Conservation (phyloP, 2,113 vertebrate genomes). For the Stomatorhinus ivindoensis region DNA sequence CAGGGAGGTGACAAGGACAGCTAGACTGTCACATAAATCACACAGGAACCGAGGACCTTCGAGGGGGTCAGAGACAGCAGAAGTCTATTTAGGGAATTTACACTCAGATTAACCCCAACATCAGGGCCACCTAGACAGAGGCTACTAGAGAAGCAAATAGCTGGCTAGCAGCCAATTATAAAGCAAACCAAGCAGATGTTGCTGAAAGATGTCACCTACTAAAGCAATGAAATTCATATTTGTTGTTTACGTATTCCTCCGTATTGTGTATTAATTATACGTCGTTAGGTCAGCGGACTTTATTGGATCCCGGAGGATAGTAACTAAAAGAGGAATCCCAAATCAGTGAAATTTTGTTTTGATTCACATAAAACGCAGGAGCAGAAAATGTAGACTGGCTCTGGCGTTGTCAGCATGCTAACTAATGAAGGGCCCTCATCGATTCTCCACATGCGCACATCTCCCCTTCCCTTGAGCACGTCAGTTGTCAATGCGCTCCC, state of each 20-base stretch:
- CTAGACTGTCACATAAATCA: slow-evolving; percentile 31
- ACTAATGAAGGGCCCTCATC: background rate
- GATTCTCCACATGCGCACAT: background rate
- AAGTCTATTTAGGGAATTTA: slow-evolving; percentile 7
- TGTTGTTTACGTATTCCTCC: background rate
- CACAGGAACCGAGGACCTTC: background rate
- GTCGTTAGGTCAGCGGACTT: background rate
- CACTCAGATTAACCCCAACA: background rate
- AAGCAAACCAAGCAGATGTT: background rate
- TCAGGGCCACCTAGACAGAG: background rate
- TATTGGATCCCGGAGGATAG: background rate
- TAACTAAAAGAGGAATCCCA: background rate
- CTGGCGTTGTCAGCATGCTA: background rate
- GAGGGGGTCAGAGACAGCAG: slow-evolving; percentile 18
- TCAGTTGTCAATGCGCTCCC: background rate
- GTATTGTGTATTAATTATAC: background rate
- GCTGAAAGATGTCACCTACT: background rate
- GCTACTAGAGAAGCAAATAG: slow-evolving; percentile 1
- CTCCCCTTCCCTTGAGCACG: background rate
- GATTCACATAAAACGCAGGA: background rate
- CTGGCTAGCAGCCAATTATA: background rate
- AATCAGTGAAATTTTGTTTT: background rate
- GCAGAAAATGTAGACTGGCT: background rate
- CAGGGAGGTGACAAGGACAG: slow-evolving; percentile 29
- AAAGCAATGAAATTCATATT: background rate